A percentile compares a stretch with the other conserved stretches of the same genome.
These are phyloP conservation scores for Scaptomyza flava DNA, from an alignment of 2,888 invertebrate genomes.

Conservation along the genomic window DNA sequence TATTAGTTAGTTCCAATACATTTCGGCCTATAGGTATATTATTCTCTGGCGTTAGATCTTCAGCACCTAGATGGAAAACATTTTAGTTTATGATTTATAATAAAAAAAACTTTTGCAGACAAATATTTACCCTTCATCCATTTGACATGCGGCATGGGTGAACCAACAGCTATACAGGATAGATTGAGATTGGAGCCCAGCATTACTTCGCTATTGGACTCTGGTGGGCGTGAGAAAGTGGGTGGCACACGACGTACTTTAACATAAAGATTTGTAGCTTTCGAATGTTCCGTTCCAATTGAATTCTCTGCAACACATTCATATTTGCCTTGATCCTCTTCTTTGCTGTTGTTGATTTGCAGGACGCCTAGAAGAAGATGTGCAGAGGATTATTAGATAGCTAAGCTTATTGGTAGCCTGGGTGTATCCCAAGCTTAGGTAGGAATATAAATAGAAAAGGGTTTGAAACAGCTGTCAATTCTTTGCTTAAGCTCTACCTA, in stretches of 20 bases:
- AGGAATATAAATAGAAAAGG: not conserved
- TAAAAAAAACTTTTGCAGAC: not conserved
- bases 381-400: not conserved
- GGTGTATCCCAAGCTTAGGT: not conserved
- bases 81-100: not conserved
- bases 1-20: slow-evolving; percentile 93
- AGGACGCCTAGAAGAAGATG: slow-evolving; percentile 84
- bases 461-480: not conserved
- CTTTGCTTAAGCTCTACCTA: slow-evolving; percentile 3
- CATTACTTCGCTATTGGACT: slow-evolving; percentile 94
- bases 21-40: slow-evolving; percentile 94
- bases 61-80: slow-evolving; percentile 85
- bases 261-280: slow-evolving; percentile 94
- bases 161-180: slow-evolving; percentile 98
- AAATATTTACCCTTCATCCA: slow-evolving; percentile 90
- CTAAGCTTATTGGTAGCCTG: not conserved
- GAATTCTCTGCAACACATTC: slow-evolving; percentile 98
- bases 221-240: slow-evolving; percentile 96
- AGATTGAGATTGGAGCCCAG: slow-evolving; percentile 95
- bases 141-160: slow-evolving; percentile 98
- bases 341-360: slow-evolving; percentile 95
- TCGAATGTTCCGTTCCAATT: slow-evolving; percentile 96
- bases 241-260: slow-evolving; percentile 98
- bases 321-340: slow-evolving; percentile 97
- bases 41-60: slow-evolving; percentile 95